These are phyloP conservation scores for Melanotaenia maccullochi DNA, from an alignment of 2,797 vertebrate species.

Conservation along the genomic window DNA sequence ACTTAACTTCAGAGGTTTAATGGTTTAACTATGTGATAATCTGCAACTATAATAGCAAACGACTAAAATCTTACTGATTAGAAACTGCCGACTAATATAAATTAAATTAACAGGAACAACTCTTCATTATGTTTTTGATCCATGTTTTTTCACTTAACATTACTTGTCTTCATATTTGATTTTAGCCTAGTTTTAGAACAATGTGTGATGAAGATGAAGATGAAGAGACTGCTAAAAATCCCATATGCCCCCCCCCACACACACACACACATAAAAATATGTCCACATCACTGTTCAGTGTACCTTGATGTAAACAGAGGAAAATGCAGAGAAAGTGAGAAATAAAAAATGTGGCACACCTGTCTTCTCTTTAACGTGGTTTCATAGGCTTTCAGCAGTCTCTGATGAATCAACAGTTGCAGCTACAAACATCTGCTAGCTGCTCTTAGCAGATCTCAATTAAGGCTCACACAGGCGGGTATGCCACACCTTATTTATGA, in stretches of 20 bases:
- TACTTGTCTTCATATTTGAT: too few species aligned
- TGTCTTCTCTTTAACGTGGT: slow-evolving; percentile 77
- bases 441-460: slow-evolving; percentile 86
- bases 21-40: not conserved
- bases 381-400: slow-evolving; percentile 78
- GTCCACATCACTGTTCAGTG: slow-evolving; percentile 9
- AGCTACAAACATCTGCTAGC: slow-evolving; percentile 85
- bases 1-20: too few species aligned
- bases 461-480: slow-evolving; percentile 76
- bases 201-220: too few species aligned
- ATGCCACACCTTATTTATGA: slow-evolving; percentile 74
- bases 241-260: not conserved
- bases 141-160: too few species aligned
- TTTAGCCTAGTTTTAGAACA: too few species aligned
- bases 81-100: too few species aligned
- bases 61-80: too few species aligned
- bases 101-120: too few species aligned
- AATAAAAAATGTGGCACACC: slow-evolving; percentile 76
- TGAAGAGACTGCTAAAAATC: not conserved
- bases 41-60: not conserved
- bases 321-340: slow-evolving; percentile 46
- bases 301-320: slow-evolving; percentile 48
- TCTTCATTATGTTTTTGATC: too few species aligned
- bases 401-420: slow-evolving; percentile 87
- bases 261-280: too few species aligned